Percentiles rank a stretch among this genome's conserved stretches.
Evolutionary conservation across 1,140 invertebrate genomes (phyloP).

Genomic region (Danaus melanippus): DNA sequence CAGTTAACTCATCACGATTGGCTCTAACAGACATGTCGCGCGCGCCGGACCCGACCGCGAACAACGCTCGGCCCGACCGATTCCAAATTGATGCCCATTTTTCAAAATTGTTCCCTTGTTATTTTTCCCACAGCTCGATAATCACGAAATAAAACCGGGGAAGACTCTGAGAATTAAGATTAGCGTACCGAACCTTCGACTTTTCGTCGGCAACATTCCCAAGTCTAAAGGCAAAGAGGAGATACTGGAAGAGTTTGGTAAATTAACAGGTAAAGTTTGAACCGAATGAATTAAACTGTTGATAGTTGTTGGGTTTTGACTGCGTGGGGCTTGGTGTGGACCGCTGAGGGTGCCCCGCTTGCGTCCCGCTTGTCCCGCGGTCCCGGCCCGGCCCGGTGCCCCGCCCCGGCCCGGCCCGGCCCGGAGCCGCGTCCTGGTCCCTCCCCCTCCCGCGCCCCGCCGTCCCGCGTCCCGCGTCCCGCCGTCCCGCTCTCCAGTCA

Average conservation of each 20-base stretch:
- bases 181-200: conserved; percentile 99
- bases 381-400: conserved; percentile 15
- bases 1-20: conserved; percentile 69
- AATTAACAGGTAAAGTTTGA: conserved; percentile 97
- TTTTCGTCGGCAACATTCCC: conserved; percentile 99
- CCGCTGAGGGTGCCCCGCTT: conserved; percentile 60
- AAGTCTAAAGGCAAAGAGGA: conserved; percentile 99
- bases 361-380: conserved; percentile 42
- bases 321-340: conserved; percentile 68
- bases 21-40: conserved; percentile 62
- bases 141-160: conserved; percentile 99
- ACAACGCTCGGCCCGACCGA: conserved; percentile 31
- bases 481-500: conserved; percentile 43
- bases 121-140: conserved; percentile 94
- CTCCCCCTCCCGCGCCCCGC: conserved; percentile 21
- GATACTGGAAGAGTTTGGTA: conserved; percentile 99
- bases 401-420: conserved; percentile 13
- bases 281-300: conserved; percentile 73
- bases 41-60: conserved; percentile 31
- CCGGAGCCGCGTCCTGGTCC: conserved; percentile 15
- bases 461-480: conserved; percentile 15
- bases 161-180: conserved; percentile 99
- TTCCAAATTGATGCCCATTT: conserved; percentile 48
- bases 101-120: conserved; percentile 71
- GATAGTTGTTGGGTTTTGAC: conserved; percentile 57